These are phyloP conservation scores for Wiebesia pumilae DNA, from an alignment of 1,140 invertebrate species.

Conservation along the genomic window DNA sequence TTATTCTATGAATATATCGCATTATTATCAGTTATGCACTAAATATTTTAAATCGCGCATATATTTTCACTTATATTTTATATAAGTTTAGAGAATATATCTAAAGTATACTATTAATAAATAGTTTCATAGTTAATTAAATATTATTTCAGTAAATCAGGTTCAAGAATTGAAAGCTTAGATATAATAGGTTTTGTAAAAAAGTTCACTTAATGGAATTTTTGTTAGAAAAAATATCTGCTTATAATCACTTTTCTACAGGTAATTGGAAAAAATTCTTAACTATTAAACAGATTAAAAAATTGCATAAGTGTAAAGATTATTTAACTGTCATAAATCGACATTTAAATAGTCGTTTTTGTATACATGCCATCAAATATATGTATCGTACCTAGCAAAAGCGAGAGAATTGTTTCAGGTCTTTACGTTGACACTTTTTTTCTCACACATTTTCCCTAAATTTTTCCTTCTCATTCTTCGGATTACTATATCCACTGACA, in stretches of 20 bases:
- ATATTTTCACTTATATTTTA: too few species aligned
- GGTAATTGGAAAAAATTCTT: neutral
- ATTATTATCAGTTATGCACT: too few species aligned
- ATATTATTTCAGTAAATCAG: neutral
- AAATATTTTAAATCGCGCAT: too few species aligned
- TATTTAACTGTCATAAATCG: neutral
- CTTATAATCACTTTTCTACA: neutral
- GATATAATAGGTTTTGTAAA: neutral
- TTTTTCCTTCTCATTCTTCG: neutral
- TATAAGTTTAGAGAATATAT: too few species aligned
- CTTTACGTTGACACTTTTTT: neutral
- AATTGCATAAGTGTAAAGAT: neutral
- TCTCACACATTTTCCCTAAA: neutral
- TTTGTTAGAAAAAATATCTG: constrained; percentile 13
- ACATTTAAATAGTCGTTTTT: neutral
- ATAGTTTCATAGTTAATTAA: constrained; percentile 6
- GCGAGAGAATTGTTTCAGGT: constrained; percentile 4
- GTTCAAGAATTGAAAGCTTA: neutral
- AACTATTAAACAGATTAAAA: neutral
- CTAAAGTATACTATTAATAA: neutral
- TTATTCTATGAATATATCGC: too few species aligned
- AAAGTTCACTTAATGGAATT: neutral
- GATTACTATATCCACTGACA: neutral
- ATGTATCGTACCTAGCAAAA: neutral
- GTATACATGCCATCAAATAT: neutral